Evolutionary conservation across 2,113 vertebrate species (phyloP), one percentile per base, ranked within the genome.

Genomic region (Natator depressus): DNA sequence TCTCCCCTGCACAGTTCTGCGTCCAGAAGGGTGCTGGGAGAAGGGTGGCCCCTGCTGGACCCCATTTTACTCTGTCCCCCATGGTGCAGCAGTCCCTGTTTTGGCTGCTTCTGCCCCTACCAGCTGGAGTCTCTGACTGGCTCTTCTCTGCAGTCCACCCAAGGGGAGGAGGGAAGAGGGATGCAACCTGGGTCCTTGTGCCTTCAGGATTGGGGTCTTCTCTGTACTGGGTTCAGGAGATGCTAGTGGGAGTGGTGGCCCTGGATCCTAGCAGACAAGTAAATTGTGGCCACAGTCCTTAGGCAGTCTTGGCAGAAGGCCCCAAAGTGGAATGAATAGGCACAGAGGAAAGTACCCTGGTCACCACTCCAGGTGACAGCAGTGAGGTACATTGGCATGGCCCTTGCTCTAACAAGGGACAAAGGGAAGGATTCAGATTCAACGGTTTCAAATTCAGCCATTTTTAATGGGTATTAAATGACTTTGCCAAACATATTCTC

Each of bases 311-410:
- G 72, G 12, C 55, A 93, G 87, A 22, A 89, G 80, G 80, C 0
- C 0, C 1, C 2, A 38, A 47, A 16, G 6, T 19, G 10, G 53
- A 16, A 81, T 57, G 55, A 22, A 1, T 81, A 29, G 57, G 54
- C 50, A 50, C 25, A 87, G 4, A 20, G 20, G 16, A 57, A 87
- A 69, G 5, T 4, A 13, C 5, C 72, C 7, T 8, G 62, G 62
- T 69, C 16, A 19, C 35, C 17, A 69, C 13, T 72, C 76, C 3
- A 19, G 7, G 42, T 54, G 13, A 13, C 4, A 0, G 1, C 29
- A 57, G 10, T 0, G 1, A 82, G n/a, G 55, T 12, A 5, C 42
- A 2, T 4, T 42, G 6, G 10, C 11, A 6, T 8, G 6, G 17
- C 0, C 91, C 42, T 2, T 16, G 13, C 25, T 27, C 6, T 78